Evolutionary conservation across 1,140 invertebrate species (phyloP).

Genomic region (Euglossa dilemma): DNA sequence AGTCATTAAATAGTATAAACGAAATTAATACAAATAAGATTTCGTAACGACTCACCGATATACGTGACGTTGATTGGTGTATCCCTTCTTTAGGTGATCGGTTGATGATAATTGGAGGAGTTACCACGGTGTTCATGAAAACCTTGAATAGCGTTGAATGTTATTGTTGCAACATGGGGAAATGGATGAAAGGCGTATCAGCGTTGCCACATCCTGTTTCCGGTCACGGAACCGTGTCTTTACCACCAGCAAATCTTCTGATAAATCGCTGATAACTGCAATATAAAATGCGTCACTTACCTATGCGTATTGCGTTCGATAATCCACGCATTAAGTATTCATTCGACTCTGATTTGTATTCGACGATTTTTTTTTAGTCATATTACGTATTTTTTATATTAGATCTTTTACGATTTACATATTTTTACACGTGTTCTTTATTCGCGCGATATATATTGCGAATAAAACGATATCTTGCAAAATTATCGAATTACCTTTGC

Average conservation of each 20-base stretch:
- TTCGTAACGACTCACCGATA: neutral
- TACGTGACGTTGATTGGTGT: neutral
- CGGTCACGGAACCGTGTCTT: constrained; percentile 83
- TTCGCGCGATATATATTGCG: neutral
- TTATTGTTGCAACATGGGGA: constrained; percentile 83
- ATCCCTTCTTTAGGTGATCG: constrained; percentile 73
- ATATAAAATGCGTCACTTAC: constrained; percentile 10
- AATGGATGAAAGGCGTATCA: constrained; percentile 84
- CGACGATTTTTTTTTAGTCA: neutral
- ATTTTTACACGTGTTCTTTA: neutral
- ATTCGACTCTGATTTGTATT: constrained; percentile 7
- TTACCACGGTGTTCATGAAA: constrained; percentile 85
- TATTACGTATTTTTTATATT: neutral
- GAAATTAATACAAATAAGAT: neutral
- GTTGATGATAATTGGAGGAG: constrained; percentile 85
- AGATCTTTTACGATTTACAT: neutral
- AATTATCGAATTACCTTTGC: neutral
- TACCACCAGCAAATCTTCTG: constrained; percentile 81
- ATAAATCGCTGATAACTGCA: constrained; percentile 21
- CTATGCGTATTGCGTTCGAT: neutral
- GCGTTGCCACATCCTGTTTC: constrained; percentile 83
- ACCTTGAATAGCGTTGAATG: constrained; percentile 85
- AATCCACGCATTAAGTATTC: neutral
- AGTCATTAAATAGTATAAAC: neutral
- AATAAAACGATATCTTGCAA: neutral